A percentile compares a stretch with the other conserved stretches of the same genome.
These are phyloP conservation scores for Brachylomia viminalis DNA, from an alignment of 2,888 invertebrate genomes.

Conservation along the genomic window DNA sequence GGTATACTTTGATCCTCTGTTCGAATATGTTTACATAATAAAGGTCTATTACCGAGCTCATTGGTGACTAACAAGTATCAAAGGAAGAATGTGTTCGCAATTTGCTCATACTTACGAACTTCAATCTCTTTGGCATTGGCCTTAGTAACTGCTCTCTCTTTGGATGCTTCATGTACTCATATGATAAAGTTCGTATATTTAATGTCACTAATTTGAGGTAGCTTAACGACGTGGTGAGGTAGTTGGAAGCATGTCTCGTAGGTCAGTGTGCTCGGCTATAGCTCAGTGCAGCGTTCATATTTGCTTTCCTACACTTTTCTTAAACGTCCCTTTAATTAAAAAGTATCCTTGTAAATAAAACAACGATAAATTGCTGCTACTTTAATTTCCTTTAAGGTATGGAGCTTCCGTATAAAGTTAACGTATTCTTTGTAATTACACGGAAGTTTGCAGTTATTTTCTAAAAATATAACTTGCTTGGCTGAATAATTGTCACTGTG, in stretches of 20 bases:
- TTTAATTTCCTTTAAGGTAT: conserved; percentile 48
- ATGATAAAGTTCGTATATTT: conserved; percentile 1
- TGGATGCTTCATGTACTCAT: background rate
- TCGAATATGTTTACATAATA: conserved; percentile 40
- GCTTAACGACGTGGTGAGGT: background rate
- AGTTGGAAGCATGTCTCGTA: conserved; percentile 18
- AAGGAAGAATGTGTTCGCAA: conserved; percentile 23
- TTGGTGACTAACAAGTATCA: conserved; percentile 17
- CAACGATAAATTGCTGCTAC: conserved; percentile 44
- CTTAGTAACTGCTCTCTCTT: background rate
- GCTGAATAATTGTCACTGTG: background rate
- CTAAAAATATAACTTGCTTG: background rate
- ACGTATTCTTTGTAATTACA: conserved; percentile 14
- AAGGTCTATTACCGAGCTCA: conserved; percentile 25
- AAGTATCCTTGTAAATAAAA: conserved; percentile 52
- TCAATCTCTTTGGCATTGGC: conserved; percentile 18
- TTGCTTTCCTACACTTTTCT: conserved; percentile 31
- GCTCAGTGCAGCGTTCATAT: conserved; percentile 44
- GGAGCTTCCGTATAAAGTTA: conserved; percentile 20
- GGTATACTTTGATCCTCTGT: conserved; percentile 45
- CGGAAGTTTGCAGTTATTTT: conserved; percentile 10
- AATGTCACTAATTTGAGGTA: conserved; percentile 6
- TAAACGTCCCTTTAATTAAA: conserved; percentile 37
- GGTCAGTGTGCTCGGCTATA: conserved; percentile 51
- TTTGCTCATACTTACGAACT: conserved; percentile 3